phyloP scores from a whole-genome alignment of 2,113 vertebrate genomes.

The Natator depressus region DNA sequence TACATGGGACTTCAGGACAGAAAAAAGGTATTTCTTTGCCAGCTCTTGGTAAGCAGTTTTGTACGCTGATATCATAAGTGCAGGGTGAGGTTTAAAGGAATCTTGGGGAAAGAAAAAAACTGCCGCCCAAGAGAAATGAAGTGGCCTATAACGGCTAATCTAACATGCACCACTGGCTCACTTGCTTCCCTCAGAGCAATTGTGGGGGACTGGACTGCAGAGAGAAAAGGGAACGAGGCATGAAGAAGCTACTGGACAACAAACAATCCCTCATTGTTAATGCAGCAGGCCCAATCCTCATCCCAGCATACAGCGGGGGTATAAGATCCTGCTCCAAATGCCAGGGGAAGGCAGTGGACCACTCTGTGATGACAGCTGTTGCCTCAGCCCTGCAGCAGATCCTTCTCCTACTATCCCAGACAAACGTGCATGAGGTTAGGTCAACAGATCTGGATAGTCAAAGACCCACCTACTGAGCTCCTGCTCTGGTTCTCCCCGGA shows the following conservation, averaged over 20 bases:
- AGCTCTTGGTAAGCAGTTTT: constrained; percentile 56
- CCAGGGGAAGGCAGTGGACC: background rate
- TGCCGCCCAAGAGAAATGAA: constrained; percentile 30
- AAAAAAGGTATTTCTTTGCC: background rate
- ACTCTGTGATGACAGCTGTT: background rate
- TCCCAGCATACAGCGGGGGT: background rate
- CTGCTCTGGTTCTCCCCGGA: background rate
- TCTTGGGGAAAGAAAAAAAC: constrained; percentile 29
- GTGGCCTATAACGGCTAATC: constrained; percentile 49
- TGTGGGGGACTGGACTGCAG: background rate
- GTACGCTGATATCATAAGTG: constrained; percentile 66
- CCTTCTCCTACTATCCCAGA: background rate
- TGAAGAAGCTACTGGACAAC: constrained; percentile 23
- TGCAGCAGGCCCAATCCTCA: background rate
- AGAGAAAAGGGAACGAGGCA: background rate
- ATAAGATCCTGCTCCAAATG: background rate
- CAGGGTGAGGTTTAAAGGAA: constrained; percentile 50
- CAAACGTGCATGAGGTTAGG: background rate
- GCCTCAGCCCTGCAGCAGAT: background rate
- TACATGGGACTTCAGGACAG: background rate
- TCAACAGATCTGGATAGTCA: background rate
- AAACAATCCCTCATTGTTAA: background rate
- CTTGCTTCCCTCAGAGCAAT: background rate
- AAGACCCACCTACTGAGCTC: background rate
- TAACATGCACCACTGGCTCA: background rate